These are phyloP conservation scores for Zaprionus obscuricornis DNA, from an alignment of 2,888 invertebrate genomes.

Conservation along the genomic window DNA sequence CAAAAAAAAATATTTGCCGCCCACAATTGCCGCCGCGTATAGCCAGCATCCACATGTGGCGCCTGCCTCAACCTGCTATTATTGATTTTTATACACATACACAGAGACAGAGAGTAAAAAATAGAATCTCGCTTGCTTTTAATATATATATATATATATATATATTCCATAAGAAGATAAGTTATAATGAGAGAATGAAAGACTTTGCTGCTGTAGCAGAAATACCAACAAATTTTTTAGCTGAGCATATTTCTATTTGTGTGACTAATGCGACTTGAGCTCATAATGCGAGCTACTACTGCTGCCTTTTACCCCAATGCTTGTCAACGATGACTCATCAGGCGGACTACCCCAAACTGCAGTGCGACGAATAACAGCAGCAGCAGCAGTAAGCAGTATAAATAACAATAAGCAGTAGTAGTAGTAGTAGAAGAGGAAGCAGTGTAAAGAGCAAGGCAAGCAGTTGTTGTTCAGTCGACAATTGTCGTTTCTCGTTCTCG, in stretches of 20 bases:
- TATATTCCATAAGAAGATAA: neutral
- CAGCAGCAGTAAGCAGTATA: too few species aligned
- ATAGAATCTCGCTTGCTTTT: neutral
- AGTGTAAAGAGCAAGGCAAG: slow-evolving; percentile 11
- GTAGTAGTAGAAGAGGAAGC: slow-evolving; percentile 9
- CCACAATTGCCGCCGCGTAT: neutral
- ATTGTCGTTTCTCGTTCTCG: slow-evolving; percentile 21
- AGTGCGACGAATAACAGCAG: slow-evolving; percentile 19
- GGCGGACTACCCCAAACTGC: slow-evolving; percentile 48
- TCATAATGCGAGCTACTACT: slow-evolving; percentile 12
- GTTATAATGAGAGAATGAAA: slow-evolving; percentile 1
- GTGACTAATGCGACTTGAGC: slow-evolving; percentile 11
- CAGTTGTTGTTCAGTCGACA: slow-evolving; percentile 29
- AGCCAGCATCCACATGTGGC: slow-evolving; percentile 10
- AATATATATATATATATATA: too few species aligned
- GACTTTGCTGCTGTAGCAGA: neutral
- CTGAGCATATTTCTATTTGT: neutral
- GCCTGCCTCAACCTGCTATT: slow-evolving; percentile 43
- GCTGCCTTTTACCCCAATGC: neutral
- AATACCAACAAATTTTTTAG: slow-evolving; percentile 46
- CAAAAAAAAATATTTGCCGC: neutral
- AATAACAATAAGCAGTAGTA: slow-evolving; percentile 15
- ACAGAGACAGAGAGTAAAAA: too few species aligned
- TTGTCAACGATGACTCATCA: slow-evolving; percentile 40
- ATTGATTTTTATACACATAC: slow-evolving; percentile 47